These are phyloP conservation scores for Aphidius colemani DNA, from an alignment of 2,888 invertebrate genomes.

Conservation along the genomic window DNA sequence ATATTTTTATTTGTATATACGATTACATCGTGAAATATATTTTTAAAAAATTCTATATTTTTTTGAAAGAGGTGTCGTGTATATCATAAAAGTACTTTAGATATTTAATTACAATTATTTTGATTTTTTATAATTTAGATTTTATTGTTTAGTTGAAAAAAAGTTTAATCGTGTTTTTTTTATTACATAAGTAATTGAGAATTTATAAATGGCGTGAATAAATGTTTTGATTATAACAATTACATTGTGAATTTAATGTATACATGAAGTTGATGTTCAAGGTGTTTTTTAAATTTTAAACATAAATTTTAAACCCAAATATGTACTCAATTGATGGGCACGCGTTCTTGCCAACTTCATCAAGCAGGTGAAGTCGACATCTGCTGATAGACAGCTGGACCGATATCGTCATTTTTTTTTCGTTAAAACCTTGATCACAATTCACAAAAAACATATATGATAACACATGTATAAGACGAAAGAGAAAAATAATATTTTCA, in stretches of 20 bases:
- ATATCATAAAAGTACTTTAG: too few relatives aligned
- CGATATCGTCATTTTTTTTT: constrained; percentile 43
- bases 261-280: neutral
- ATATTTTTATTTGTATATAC: too few relatives aligned
- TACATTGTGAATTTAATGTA: neutral
- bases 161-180: too few relatives aligned
- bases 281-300: neutral
- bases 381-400: constrained; percentile 51
- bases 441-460: constrained; percentile 9
- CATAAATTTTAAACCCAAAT: constrained; percentile 2
- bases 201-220: too few relatives aligned
- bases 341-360: constrained; percentile 32
- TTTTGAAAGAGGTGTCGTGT: too few relatives aligned
- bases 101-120: too few relatives aligned
- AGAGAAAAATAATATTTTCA: constrained; percentile 34
- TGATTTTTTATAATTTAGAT: too few relatives aligned
- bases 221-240: too few relatives aligned
- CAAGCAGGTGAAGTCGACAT: constrained; percentile 56
- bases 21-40: too few relatives aligned
- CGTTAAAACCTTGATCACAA: constrained; percentile 10
- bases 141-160: too few relatives aligned
- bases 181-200: too few relatives aligned
- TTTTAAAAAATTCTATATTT: too few relatives aligned
- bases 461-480: constrained; percentile 6
- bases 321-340: constrained; percentile 17